Percentiles rank a stretch among this genome's conserved stretches.
Evolutionary conservation across 2,888 invertebrate genomes (phyloP).

Genomic region (Cryptosula pallasiana): DNA sequence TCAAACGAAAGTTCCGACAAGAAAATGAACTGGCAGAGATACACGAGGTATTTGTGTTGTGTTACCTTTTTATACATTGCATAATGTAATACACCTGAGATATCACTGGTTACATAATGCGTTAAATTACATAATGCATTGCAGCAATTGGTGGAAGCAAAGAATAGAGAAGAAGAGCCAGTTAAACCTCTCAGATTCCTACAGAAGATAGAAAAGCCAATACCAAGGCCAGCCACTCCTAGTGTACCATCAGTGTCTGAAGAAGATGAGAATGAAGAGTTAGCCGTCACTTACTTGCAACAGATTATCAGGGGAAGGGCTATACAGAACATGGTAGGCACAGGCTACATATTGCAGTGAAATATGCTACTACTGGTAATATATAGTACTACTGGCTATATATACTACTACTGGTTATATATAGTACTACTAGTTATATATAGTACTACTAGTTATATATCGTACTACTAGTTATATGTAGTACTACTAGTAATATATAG

Average conservation of each 20-base stretch:
- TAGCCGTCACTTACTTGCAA: conserved; percentile 63
- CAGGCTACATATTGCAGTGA: not conserved
- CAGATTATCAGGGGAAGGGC: conserved; percentile 67
- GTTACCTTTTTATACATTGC: not conserved
- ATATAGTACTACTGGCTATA: too few relatives aligned
- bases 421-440: too few relatives aligned
- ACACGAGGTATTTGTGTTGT: conserved; percentile 38
- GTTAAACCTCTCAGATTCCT: conserved; percentile 49
- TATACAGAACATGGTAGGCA: conserved; percentile 64
- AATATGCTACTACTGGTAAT: too few relatives aligned
- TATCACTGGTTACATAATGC: too few relatives aligned
- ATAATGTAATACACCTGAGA: too few relatives aligned
- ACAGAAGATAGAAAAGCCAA: conserved; percentile 53
- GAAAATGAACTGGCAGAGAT: conserved; percentile 49
- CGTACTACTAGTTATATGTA: too few relatives aligned
- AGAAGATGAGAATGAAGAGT: conserved; percentile 55
- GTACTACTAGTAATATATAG: too few relatives aligned
- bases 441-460: too few relatives aligned
- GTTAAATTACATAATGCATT: too few relatives aligned
- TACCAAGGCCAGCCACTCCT: conserved; percentile 54
- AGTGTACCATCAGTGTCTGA: conserved; percentile 46
- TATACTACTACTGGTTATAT: too few relatives aligned
- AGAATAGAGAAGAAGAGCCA: conserved; percentile 36
- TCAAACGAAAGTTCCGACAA: conserved; percentile 48
- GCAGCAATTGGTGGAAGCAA: conserved; percentile 37